phyloP scores from a whole-genome alignment of 2,113 vertebrate genomes.

The Lanius collurio region DNA sequence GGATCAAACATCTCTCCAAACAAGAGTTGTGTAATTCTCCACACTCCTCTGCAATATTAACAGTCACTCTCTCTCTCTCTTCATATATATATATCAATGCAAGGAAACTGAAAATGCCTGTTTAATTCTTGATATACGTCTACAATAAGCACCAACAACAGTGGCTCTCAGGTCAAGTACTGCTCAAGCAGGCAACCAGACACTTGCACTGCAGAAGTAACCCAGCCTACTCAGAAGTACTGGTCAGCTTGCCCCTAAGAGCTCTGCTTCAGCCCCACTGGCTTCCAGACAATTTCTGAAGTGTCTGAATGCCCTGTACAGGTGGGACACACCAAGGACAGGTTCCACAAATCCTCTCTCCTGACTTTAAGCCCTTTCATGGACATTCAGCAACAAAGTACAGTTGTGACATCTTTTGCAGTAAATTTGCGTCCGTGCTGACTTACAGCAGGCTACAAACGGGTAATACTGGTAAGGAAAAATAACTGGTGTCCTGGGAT shows the following conservation, averaged over 20 bases:
- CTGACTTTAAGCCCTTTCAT: not conserved
- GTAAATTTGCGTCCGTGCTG: rapidly evolving
- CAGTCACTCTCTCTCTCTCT: too few relatives aligned
- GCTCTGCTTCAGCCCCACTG: not conserved
- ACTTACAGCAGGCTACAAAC: not conserved
- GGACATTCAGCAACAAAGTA: not conserved
- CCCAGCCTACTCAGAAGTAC: not conserved
- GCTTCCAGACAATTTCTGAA: not conserved
- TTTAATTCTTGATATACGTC: not conserved
- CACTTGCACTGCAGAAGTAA: not conserved
- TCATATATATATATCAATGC: not conserved
- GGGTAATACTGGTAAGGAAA: not conserved
- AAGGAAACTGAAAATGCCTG: not conserved
- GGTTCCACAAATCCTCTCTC: not conserved
- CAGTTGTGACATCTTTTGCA: not conserved
- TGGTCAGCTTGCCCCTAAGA: not conserved
- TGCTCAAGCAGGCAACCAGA: not conserved
- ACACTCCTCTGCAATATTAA: not conserved
- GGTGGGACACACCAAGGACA: not conserved
- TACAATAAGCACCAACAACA: not conserved
- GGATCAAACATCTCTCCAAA: not conserved
- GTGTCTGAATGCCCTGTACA: not conserved
- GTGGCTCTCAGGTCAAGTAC: not conserved
- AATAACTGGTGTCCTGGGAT: not conserved
- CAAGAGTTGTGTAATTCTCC: not conserved